Conservation (phyloP, 2,888 invertebrate species). For the Rhagonycha lutea region DNA sequence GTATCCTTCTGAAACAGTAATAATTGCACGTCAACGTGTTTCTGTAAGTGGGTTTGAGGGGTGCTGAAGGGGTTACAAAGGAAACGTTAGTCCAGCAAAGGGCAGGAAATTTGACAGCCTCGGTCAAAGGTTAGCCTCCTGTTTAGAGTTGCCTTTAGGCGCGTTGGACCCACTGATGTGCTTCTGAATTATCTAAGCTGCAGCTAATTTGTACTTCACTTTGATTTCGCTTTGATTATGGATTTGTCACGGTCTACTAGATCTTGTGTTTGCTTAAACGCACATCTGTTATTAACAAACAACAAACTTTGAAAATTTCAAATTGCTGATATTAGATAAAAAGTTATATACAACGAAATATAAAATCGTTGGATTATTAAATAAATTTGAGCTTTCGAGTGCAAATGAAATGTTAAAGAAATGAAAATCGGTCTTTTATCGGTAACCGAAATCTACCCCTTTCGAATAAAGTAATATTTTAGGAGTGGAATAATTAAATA, state of each 20-base stretch:
- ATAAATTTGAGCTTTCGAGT: constrained; percentile 1
- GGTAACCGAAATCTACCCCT: constrained; percentile 25
- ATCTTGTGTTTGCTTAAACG: constrained; percentile 21
- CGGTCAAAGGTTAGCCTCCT: constrained; percentile 49
- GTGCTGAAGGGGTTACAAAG: constrained; percentile 44
- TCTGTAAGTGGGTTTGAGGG: constrained; percentile 29
- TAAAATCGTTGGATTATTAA: constrained; percentile 18
- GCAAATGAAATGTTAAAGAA: constrained; percentile 2
- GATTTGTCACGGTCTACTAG: constrained; percentile 33
- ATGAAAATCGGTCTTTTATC: constrained; percentile 16
- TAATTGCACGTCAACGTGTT: constrained; percentile 30
- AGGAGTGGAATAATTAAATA: constrained; percentile 37
- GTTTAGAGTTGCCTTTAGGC: constrained; percentile 33
- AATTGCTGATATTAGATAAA: neutral
- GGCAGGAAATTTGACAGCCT: constrained; percentile 54
- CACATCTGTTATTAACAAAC: constrained; percentile 7
- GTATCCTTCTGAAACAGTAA: constrained; percentile 28
- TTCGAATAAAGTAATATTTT: constrained; percentile 34
- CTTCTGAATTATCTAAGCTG: constrained; percentile 33
- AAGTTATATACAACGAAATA: neutral
- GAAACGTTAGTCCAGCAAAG: constrained; percentile 49
- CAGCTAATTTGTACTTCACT: constrained; percentile 34
- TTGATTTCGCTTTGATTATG: constrained; percentile 39
- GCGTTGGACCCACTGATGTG: constrained; percentile 30
- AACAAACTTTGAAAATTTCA: neutral